phyloP scores from a whole-genome alignment of 2,113 vertebrate species.

The Ibidorhyncha struthersii region DNA sequence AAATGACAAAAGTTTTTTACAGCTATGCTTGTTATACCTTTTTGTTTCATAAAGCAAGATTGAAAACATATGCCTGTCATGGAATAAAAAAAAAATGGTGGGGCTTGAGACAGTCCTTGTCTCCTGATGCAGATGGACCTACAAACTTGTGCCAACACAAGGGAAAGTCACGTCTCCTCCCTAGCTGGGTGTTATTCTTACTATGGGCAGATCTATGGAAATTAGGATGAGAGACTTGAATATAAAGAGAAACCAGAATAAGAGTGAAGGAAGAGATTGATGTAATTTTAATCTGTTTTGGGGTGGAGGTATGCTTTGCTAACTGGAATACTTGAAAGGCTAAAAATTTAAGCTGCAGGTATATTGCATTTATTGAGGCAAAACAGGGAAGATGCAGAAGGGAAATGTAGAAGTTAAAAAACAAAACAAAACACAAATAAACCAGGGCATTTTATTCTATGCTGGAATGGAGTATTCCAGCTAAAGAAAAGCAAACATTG shows the following conservation, averaged over 20 bases:
- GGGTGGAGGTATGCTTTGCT: background rate
- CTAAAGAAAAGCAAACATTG: background rate
- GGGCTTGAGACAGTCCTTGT: background rate
- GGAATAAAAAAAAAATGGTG: background rate
- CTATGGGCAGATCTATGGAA: background rate
- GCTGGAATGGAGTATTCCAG: background rate
- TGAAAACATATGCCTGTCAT: background rate
- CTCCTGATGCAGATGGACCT: background rate
- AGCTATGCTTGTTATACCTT: background rate
- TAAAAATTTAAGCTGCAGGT: fast-evolving
- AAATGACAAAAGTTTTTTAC: background rate
- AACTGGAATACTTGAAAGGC: background rate
- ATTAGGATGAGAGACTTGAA: background rate
- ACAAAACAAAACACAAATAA: background rate
- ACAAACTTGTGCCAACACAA: background rate
- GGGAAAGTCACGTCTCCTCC: background rate
- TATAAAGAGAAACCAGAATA: background rate
- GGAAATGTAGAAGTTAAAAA: background rate
- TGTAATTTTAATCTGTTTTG: background rate
- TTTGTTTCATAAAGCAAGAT: background rate
- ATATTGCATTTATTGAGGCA: background rate
- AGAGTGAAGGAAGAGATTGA: background rate
- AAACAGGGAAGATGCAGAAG: background rate
- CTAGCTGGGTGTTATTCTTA: background rate
- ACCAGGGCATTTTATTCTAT: background rate